Percentiles rank a stretch among this genome's conserved stretches.
phyloP scores from a whole-genome alignment of 1,140 invertebrate species.

The Euglossa dilemma region DNA sequence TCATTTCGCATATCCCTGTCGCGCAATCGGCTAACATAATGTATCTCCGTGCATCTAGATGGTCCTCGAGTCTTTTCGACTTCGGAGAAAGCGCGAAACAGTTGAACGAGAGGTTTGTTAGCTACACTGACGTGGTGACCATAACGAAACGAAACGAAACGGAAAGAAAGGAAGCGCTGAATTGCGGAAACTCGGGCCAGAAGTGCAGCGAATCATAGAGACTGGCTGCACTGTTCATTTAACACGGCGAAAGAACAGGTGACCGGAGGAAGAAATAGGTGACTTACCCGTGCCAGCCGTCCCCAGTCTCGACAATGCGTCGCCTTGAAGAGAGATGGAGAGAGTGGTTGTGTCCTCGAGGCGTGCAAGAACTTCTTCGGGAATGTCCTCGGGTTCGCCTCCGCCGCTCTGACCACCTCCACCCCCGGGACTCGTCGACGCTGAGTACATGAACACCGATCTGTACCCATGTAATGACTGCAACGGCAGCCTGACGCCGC shows the following conservation, averaged over 20 bases:
- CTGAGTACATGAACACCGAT: conserved; percentile 84
- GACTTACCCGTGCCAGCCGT: conserved; percentile 78
- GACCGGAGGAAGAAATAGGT: background rate
- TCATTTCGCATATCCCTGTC: too few relatives aligned
- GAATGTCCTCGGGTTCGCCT: conserved; percentile 82
- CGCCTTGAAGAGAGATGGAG: conserved; percentile 82
- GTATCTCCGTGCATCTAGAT: too few relatives aligned
- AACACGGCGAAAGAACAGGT: conserved; percentile 20
- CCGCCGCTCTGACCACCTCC: conserved; percentile 76
- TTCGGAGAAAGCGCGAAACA: too few relatives aligned
- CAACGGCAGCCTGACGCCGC: conserved; percentile 82
- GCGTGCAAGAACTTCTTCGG: conserved; percentile 82
- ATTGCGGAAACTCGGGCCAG: background rate
- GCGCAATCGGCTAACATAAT: too few relatives aligned
- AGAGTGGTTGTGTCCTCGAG: conserved; percentile 83
- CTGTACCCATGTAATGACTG: conserved; percentile 83
- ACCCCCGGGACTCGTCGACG: conserved; percentile 80
- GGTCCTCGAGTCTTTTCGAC: too few relatives aligned
- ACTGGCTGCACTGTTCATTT: background rate
- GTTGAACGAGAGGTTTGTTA: too few relatives aligned
- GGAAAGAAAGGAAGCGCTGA: too few relatives aligned
- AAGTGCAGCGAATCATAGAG: background rate
- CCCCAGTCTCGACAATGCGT: conserved; percentile 80
- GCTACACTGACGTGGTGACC: too few relatives aligned
- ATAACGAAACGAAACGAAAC: too few relatives aligned